Base-by-base conservation (phyloP, 2,113 vertebrate genomes). In the Platysternon megacephalum region DNA sequence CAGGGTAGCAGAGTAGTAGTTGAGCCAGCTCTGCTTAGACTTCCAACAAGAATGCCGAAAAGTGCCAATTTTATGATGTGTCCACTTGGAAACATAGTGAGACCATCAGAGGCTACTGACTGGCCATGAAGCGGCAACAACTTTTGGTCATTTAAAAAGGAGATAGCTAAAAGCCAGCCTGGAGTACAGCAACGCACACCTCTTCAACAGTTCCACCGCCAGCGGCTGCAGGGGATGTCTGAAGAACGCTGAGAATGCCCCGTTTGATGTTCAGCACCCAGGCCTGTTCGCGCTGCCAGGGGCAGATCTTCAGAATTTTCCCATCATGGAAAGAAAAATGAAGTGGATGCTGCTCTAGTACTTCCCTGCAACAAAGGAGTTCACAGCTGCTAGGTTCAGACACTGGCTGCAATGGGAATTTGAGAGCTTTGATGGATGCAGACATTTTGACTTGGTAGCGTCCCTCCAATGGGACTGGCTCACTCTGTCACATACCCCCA, bases 181-280 rank as follows among this genome's bases (percentile, higher is more conserved):
- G 61, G 39, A 58, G 16, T 32, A 42, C 0, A 2, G 61, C 51
- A 88, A 82, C 5, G 26, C 95, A 98, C 93, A 99, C 99, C 98
- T 99, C 99, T 88, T 98, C 98, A 32, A 98, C 24, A 2, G 93
- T 85, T 65, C 98, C 97, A 76, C 91, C 93, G 87, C 88, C 90
- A 26, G 85, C 24, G 35, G 92, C 88, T 3, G 79, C 93, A 3
- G 49, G 95, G 29, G 84, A 98, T 8, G 98, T 98, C 98, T 99
- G 99, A 90, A 99, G 97, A 93, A 99, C 98, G 96, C 99, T 99
- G 97, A 99, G 98, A 93, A 99, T 93, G 44, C 98, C 98, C 48
- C 98, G 97, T 96, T 99, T 99, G 97, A 99, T 97, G 95, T 99
- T 99, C 91, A 99, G 98, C 29, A 97, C 97, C 99, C 99, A 99